phyloP scores from a whole-genome alignment of 2,797 vertebrate species.

The Anguilla marmorata region DNA sequence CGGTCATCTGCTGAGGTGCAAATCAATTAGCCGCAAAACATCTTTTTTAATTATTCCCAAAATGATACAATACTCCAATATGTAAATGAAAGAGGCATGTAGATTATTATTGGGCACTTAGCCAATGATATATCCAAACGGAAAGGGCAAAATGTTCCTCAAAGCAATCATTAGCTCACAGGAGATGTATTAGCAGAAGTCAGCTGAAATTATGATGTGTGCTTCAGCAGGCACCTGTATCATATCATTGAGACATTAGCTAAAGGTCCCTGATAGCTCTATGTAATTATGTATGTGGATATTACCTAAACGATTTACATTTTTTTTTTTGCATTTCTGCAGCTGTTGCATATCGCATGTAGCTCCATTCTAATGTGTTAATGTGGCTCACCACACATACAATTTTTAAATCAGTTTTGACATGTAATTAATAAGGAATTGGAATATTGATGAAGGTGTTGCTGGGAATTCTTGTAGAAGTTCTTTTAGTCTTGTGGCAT shows the following conservation, averaged over 20 bases:
- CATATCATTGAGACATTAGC: constrained; percentile 31
- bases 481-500: not conserved
- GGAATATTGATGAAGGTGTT: not conserved
- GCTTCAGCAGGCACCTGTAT: not conserved
- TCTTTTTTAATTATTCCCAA: not conserved
- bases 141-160: constrained; percentile 13
- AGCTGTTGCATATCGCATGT: constrained; percentile 25
- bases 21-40: not conserved
- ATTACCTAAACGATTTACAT: constrained; percentile 17
- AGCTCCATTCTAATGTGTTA: constrained; percentile 2
- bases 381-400: not conserved
- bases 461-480: not conserved
- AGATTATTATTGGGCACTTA: not conserved
- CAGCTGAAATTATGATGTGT: constrained; percentile 12
- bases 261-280: constrained; percentile 20
- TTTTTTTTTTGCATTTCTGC: constrained; percentile 13
- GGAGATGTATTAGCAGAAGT: constrained; percentile 2
- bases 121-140: not conserved
- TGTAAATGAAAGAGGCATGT: not conserved
- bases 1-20: not conserved
- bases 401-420: constrained; percentile 28
- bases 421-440: constrained; percentile 7
- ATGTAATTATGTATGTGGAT: constrained; percentile 28
- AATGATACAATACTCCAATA: not conserved
- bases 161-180: constrained; percentile 18